Evolutionary conservation across 2,797 vertebrate species (phyloP).

Genomic region (Cossypha caffra): DNA sequence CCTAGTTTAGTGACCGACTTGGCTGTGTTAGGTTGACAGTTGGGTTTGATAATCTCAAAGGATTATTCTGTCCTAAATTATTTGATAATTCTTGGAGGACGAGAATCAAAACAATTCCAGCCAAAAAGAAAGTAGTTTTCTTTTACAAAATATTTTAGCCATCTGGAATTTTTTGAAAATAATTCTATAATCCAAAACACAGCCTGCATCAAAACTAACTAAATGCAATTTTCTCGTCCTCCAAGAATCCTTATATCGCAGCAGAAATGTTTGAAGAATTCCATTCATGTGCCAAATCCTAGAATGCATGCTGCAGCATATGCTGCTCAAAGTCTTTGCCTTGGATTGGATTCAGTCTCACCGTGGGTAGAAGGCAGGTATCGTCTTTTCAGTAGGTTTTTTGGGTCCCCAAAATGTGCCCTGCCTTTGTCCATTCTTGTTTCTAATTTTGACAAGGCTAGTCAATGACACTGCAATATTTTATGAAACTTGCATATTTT

Average conservation of each 20-base stretch:
- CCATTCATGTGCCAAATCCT: background rate
- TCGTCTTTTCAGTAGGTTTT: background rate
- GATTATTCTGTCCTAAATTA: background rate
- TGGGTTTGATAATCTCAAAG: background rate
- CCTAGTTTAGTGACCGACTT: background rate
- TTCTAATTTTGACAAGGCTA: background rate
- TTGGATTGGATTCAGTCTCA: background rate
- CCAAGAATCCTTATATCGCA: background rate
- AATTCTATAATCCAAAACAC: background rate
- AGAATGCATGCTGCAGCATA: background rate
- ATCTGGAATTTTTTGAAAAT: background rate
- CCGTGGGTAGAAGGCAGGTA: background rate
- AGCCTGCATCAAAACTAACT: background rate
- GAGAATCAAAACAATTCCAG: background rate
- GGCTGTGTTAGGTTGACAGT: background rate
- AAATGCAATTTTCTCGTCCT: background rate
- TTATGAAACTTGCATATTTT: background rate
- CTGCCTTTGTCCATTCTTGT: background rate
- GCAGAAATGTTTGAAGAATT: background rate
- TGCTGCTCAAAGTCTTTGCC: background rate
- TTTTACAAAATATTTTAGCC: background rate
- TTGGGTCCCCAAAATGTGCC: background rate
- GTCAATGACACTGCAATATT: background rate
- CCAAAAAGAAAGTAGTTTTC: background rate
- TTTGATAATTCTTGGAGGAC: background rate